A percentile compares a stretch with the other conserved stretches of the same genome.
Conservation (phyloP, 2,888 invertebrate genomes). For the Arge pagana region DNA sequence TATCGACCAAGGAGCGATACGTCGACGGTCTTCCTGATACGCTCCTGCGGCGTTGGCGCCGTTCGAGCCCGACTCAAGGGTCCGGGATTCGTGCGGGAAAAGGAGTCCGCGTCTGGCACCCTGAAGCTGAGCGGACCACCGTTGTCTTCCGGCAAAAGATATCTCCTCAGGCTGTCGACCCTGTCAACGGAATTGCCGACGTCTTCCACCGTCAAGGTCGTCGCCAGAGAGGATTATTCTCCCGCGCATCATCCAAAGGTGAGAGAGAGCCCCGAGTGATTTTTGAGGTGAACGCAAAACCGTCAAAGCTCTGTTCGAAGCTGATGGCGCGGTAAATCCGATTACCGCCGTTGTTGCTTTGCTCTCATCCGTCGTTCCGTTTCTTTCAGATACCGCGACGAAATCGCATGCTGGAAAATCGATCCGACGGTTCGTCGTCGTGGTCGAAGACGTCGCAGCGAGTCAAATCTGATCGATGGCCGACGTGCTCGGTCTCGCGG, state of each 20-base stretch:
- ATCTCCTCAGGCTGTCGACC: conserved; percentile 51
- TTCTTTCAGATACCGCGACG: conserved; percentile 1
- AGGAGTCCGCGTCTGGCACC: conserved; percentile 48
- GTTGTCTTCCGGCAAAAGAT: conserved; percentile 49
- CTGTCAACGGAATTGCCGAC: conserved; percentile 47
- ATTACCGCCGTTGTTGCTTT: too few species aligned
- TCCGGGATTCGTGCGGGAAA: conserved; percentile 45
- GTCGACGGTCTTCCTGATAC: conserved; percentile 50
- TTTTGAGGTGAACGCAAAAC: too few species aligned
- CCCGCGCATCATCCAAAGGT: conserved; percentile 45
- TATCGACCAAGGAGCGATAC: conserved; percentile 51
- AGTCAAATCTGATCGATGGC: conserved; percentile 3
- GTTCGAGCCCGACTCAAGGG: conserved; percentile 50
- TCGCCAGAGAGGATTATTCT: conserved; percentile 48
- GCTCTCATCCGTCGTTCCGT: not conserved
- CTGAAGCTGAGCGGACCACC: conserved; percentile 46
- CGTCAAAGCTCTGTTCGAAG: too few species aligned
- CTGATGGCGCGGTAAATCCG: too few species aligned
- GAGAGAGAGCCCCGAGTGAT: too few species aligned
- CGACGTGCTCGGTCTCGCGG: conserved; percentile 13
- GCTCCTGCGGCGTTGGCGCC: conserved; percentile 51
- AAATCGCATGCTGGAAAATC: conserved; percentile 8
- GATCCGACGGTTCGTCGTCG: conserved; percentile 5
- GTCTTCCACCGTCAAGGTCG: conserved; percentile 50
- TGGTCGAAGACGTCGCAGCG: conserved; percentile 9